Evolutionary conservation across 2,888 invertebrate genomes (phyloP).

Genomic region (Melitaea athalia): DNA sequence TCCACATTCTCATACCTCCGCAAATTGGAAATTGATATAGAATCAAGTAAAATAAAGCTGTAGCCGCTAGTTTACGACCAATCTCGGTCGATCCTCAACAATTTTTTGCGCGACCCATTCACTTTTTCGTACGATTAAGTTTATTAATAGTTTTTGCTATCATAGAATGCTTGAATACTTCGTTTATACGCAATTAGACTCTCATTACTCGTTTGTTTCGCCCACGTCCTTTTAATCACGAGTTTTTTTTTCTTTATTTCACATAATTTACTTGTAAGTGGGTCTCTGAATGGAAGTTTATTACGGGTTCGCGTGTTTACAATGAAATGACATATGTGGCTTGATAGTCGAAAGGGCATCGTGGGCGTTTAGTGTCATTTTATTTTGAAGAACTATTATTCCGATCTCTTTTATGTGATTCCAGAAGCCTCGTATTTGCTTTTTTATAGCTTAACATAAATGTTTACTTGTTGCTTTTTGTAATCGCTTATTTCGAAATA

Average conservation of each 20-base stretch:
- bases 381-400: slow-evolving; percentile 32
- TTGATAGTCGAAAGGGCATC: slow-evolving; percentile 50
- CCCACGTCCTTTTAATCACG: slow-evolving; percentile 56
- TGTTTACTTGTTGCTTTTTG: not conserved
- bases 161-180: slow-evolving; percentile 65
- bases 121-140: slow-evolving; percentile 39
- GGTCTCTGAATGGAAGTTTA: slow-evolving; percentile 52
- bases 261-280: slow-evolving; percentile 56
- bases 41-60: slow-evolving; percentile 23
- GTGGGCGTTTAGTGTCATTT: slow-evolving; percentile 55
- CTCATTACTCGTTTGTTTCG: slow-evolving; percentile 66
- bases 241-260: slow-evolving; percentile 50
- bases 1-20: slow-evolving; percentile 20
- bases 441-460: not conserved
- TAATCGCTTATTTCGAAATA: not conserved
- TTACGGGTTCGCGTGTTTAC: slow-evolving; percentile 44
- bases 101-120: slow-evolving; percentile 43
- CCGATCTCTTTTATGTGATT: slow-evolving; percentile 18
- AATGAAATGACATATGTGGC: slow-evolving; percentile 39
- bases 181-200: slow-evolving; percentile 71
- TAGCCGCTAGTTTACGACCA: slow-evolving; percentile 24
- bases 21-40: slow-evolving; percentile 30
- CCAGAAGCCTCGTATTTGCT: not conserved
- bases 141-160: slow-evolving; percentile 53
- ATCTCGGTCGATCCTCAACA: slow-evolving; percentile 18